These are phyloP conservation scores for Hydrophis major DNA, from an alignment of 2,797 vertebrate genomes.

Conservation along the genomic window DNA sequence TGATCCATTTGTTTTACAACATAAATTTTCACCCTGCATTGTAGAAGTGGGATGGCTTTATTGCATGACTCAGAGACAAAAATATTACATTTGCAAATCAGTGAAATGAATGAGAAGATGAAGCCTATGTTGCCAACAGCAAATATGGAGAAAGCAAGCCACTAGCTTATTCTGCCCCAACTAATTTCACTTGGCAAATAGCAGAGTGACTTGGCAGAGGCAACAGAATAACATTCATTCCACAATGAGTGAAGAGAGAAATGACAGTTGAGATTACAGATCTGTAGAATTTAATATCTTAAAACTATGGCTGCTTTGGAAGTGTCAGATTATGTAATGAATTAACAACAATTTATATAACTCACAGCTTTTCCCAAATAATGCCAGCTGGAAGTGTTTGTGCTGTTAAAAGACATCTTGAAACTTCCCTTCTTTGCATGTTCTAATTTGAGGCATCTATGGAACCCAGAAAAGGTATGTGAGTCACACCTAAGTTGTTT, in stretches of 20 bases:
- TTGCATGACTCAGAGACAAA: neutral
- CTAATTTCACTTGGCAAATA: accelerated
- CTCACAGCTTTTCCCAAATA: neutral
- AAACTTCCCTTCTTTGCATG: neutral
- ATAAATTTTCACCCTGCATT: neutral
- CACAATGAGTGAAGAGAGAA: neutral
- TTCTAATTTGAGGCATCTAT: neutral
- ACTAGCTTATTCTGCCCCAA: neutral
- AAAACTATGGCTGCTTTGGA: neutral
- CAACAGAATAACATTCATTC: neutral
- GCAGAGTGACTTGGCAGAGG: neutral
- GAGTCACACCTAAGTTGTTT: neutral
- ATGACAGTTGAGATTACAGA: neutral
- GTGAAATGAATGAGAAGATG: neutral
- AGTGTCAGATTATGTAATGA: neutral
- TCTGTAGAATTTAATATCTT: constrained; percentile 5
- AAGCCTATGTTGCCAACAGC: neutral
- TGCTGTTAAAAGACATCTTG: neutral
- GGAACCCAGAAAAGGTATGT: neutral
- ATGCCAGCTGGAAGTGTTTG: neutral
- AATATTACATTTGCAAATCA: neutral
- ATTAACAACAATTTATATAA: constrained; percentile 9
- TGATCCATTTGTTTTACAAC: neutral
- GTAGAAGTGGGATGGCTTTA: neutral
- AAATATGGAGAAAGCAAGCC: neutral